phyloP scores from a whole-genome alignment of 2,888 invertebrate species.

The Chaitophorus viminalis region DNA sequence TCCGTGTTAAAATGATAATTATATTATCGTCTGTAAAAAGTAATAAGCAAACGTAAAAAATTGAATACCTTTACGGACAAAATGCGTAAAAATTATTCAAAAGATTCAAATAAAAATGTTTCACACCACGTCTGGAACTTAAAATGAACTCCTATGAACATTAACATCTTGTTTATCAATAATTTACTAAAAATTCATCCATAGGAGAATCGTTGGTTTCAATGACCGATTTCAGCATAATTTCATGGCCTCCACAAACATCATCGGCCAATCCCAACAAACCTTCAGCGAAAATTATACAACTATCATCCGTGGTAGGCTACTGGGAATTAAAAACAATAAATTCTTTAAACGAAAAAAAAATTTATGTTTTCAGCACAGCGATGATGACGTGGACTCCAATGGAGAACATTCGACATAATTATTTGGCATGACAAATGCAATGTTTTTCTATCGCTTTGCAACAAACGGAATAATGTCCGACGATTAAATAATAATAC shows the following conservation, averaged over 20 bases:
- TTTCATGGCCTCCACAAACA: background rate
- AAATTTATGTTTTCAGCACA: background rate
- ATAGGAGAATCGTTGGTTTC: conserved; percentile 28
- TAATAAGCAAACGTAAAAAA: too few species aligned
- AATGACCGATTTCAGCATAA: background rate
- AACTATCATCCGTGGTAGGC: background rate
- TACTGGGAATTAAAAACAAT: background rate
- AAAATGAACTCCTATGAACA: too few species aligned
- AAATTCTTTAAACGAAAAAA: background rate
- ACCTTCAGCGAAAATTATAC: background rate
- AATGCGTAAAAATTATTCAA: too few species aligned
- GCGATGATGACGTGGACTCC: background rate
- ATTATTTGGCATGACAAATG: too few species aligned
- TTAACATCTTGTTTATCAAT: background rate
- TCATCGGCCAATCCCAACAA: background rate
- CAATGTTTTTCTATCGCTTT: too few species aligned
- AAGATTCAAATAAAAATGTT: background rate
- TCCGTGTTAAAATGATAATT: too few species aligned
- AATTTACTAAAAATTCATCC: background rate
- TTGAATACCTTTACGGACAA: too few species aligned
- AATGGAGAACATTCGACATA: too few species aligned
- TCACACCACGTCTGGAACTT: too few species aligned
- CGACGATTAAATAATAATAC: too few species aligned
- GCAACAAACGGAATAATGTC: too few species aligned
- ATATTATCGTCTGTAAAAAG: too few species aligned